A percentile compares a stretch with the other conserved stretches of the same genome.
Conservation (phyloP, 2,888 invertebrate genomes). For the Drosophila falleni region DNA sequence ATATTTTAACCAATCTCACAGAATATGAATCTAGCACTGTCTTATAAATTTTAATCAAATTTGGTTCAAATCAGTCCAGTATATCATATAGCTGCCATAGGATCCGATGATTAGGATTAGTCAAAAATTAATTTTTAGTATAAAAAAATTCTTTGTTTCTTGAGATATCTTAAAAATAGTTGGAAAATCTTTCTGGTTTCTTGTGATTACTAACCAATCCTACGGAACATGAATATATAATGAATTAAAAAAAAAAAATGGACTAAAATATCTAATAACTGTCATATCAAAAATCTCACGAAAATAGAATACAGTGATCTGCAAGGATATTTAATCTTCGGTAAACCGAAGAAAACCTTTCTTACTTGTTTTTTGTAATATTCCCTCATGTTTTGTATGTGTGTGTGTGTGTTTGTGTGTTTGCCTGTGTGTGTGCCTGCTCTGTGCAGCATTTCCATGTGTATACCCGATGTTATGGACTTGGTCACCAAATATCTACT, state of each 20-base stretch:
- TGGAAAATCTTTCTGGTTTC: background rate
- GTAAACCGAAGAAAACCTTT: background rate
- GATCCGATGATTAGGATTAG: too few relatives aligned
- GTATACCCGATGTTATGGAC: slow-evolving; percentile 85
- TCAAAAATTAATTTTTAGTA: background rate
- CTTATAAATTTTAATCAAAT: too few relatives aligned
- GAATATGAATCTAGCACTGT: too few relatives aligned
- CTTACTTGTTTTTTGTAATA: slow-evolving; percentile 1
- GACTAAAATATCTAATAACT: background rate
- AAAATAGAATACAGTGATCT: background rate
- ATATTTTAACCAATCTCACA: too few relatives aligned
- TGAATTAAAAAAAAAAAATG: background rate
- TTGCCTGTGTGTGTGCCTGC: slow-evolving; percentile 22
- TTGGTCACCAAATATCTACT: slow-evolving; percentile 84
- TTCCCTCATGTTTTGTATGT: slow-evolving; percentile 11
- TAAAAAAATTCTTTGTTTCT: background rate
- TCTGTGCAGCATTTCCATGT: slow-evolving; percentile 82
- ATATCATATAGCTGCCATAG: too few relatives aligned
- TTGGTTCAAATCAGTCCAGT: too few relatives aligned
- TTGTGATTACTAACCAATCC: background rate
- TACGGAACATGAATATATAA: too few relatives aligned
- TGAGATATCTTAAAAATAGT: background rate
- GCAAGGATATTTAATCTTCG: background rate
- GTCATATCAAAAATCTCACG: background rate
- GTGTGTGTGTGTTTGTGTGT: slow-evolving; percentile 7